Evolutionary conservation across 2,888 invertebrate genomes (phyloP).

Genomic region (Drosophila buzzatii): DNA sequence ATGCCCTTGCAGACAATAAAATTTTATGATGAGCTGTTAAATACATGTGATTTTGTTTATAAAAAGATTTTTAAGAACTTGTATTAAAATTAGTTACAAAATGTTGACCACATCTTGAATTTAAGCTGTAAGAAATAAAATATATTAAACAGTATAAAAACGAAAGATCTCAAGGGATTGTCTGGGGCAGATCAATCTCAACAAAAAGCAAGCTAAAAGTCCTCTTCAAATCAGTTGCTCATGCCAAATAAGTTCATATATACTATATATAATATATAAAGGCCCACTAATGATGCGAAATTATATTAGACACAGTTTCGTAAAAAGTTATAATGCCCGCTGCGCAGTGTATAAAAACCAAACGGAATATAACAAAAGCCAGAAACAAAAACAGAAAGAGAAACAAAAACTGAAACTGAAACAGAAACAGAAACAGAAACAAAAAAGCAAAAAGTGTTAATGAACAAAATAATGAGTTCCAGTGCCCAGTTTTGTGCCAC

Average conservation of each 20-base stretch:
- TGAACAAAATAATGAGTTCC: conserved; percentile 78
- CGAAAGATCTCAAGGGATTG: background rate
- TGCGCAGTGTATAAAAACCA: conserved; percentile 30
- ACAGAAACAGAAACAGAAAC: conserved; percentile 19
- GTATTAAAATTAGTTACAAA: background rate
- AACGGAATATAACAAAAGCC: conserved; percentile 21
- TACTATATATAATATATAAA: background rate
- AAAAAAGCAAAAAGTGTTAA: conserved; percentile 70
- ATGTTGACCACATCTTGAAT: background rate
- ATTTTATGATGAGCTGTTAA: conserved; percentile 1
- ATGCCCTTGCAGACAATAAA: conserved; percentile 17
- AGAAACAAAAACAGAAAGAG: conserved; percentile 23
- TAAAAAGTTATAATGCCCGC: conserved; percentile 7
- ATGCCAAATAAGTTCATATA: background rate
- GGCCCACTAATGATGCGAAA: conserved; percentile 7
- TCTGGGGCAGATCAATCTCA: background rate
- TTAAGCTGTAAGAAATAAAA: background rate
- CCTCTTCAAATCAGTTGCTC: background rate
- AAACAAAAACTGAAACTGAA: conserved; percentile 23
- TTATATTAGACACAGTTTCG: conserved; percentile 3
- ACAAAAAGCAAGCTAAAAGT: background rate
- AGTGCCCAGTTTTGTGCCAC: conserved; percentile 73
- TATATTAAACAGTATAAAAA: too few species aligned
- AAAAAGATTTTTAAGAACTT: background rate
- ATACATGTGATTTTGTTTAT: background rate